phyloP scores from a whole-genome alignment of 2,113 vertebrate genomes.

The Rostratula benghalensis region DNA sequence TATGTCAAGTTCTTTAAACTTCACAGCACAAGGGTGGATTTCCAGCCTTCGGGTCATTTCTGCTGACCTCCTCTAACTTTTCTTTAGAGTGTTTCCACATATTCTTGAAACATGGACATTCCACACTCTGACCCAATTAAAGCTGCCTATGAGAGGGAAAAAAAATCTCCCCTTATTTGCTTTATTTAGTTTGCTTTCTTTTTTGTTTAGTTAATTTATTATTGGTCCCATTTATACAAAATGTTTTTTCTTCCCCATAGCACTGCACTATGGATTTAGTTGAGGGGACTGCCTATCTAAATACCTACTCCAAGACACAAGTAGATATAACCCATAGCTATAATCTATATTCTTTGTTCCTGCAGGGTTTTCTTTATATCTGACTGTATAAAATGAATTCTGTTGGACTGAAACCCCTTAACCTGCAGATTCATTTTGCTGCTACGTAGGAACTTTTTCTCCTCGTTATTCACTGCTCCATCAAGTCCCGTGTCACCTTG shows the following conservation, averaged over 20 bases:
- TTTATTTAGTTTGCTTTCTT: background rate
- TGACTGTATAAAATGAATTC: background rate
- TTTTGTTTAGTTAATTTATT: background rate
- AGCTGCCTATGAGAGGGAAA: background rate
- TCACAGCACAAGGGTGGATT: background rate
- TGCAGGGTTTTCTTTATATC: background rate
- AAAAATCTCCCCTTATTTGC: background rate
- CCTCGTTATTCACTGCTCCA: background rate
- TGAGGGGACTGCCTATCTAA: background rate
- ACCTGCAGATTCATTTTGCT: background rate
- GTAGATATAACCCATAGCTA: background rate
- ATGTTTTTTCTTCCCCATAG: background rate
- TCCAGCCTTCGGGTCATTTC: background rate
- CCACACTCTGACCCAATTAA: background rate
- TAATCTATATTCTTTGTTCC: background rate
- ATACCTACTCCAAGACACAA: background rate
- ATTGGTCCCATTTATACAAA: background rate
- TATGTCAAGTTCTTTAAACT: background rate
- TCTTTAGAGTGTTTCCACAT: background rate
- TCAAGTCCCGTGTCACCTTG: background rate
- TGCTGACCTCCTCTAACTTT: background rate
- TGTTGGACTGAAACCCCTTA: background rate
- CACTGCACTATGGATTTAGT: background rate
- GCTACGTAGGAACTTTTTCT: background rate
- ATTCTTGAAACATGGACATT: background rate